These are phyloP conservation scores for Micrasema longulum DNA, from an alignment of 1,140 invertebrate species.

Conservation along the genomic window DNA sequence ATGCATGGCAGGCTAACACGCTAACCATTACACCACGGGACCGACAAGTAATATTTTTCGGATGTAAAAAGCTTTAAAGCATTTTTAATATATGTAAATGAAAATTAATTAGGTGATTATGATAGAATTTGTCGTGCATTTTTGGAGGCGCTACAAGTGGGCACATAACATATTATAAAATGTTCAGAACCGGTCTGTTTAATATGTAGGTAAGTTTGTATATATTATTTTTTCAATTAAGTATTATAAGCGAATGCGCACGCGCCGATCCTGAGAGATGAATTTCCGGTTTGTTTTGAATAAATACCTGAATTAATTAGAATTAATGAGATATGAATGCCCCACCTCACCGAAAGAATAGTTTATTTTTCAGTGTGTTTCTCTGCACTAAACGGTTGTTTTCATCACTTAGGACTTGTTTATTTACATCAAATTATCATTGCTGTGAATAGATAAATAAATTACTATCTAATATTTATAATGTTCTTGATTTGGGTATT, in stretches of 20 bases:
- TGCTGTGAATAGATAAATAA: conserved; percentile 20
- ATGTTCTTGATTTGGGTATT: background rate
- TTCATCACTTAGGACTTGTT: conserved; percentile 32
- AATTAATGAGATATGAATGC: conserved; percentile 46
- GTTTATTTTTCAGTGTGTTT: conserved; percentile 34
- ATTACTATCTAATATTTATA: conserved; percentile 1
- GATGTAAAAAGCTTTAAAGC: too few species aligned
- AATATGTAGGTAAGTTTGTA: conserved; percentile 16
- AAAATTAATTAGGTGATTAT: conserved; percentile 32
- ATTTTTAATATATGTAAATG: too few species aligned
- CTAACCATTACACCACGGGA: too few species aligned
- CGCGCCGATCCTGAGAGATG: conserved; percentile 54
- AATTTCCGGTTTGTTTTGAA: conserved; percentile 55
- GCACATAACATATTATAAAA: too few species aligned
- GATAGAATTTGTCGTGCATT: conserved; percentile 20
- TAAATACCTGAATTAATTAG: conserved; percentile 55
- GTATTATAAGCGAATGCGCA: conserved; percentile 55
- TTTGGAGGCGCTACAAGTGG: conserved; percentile 15
- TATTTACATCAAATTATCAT: conserved; percentile 29
- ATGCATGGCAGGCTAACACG: too few species aligned
- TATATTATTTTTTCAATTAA: conserved; percentile 49
- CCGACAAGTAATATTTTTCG: too few species aligned
- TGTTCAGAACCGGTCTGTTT: conserved; percentile 37
- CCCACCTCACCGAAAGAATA: conserved; percentile 13
- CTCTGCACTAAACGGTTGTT: conserved; percentile 13